Evolutionary conservation across 1,140 invertebrate genomes (phyloP).

Genomic region (Lasioglossum baleicum): DNA sequence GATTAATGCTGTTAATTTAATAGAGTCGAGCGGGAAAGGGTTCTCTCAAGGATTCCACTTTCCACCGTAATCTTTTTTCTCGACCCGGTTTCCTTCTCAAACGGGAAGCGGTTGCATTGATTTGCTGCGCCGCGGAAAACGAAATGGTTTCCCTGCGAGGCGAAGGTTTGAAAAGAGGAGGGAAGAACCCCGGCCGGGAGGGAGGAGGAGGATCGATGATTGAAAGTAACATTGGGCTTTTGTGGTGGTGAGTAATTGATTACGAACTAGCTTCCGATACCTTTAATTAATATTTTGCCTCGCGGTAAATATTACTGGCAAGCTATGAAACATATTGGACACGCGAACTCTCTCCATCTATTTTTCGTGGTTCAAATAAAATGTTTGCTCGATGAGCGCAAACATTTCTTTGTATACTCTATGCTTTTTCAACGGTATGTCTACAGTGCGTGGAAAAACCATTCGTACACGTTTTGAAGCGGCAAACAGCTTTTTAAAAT

Average conservation of each 20-base stretch:
- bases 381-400: too few relatives aligned
- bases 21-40: constrained; percentile 15
- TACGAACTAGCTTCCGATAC: too few relatives aligned
- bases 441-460: too few relatives aligned
- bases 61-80: neutral
- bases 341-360: too few relatives aligned
- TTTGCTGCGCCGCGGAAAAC: neutral
- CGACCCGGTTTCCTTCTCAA: neutral
- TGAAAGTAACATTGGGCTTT: neutral
- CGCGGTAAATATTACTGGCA: neutral
- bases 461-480: too few relatives aligned
- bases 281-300: too few relatives aligned
- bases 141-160: neutral
- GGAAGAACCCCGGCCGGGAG: too few relatives aligned
- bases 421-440: too few relatives aligned
- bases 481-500: too few relatives aligned
- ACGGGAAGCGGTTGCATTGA: neutral
- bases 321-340: too few relatives aligned
- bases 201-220: neutral
- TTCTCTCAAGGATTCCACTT: constrained; percentile 15
- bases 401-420: too few relatives aligned
- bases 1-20: constrained; percentile 43
- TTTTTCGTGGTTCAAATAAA: too few relatives aligned
- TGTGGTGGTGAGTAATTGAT: neutral
- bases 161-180: neutral